Conservation (phyloP, 2,797 vertebrate genomes). For the Eulemur rubriventer region DNA sequence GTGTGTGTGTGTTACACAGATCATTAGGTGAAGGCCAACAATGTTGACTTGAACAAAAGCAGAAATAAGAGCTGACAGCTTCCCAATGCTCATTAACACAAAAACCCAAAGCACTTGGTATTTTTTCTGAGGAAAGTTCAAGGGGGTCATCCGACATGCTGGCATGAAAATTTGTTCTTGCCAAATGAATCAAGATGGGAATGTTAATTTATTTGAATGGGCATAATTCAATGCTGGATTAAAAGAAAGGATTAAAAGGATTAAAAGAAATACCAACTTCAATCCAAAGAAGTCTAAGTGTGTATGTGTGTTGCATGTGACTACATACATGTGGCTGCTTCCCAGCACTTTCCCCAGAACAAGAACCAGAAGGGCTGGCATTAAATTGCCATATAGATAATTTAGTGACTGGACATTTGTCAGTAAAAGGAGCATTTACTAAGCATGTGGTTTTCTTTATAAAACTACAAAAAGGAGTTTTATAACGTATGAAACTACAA, state of each 20-base stretch:
- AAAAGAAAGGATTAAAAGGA: background rate
- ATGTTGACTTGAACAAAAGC: constrained; percentile 37
- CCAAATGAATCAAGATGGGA: background rate
- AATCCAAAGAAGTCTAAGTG: background rate
- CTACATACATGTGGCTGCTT: background rate
- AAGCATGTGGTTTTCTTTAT: background rate
- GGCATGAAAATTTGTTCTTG: constrained; percentile 27
- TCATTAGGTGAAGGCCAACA: constrained; percentile 45
- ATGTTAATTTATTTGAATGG: constrained; percentile 34
- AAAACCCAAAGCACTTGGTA: constrained; percentile 1
- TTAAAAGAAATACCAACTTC: background rate
- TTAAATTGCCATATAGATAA: background rate
- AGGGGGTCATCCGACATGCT: background rate
- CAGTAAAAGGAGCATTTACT: background rate
- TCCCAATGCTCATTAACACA: constrained; percentile 36
- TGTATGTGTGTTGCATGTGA: background rate
- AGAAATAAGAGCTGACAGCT: constrained; percentile 30
- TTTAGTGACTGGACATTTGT: background rate
- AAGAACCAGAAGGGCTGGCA: background rate
- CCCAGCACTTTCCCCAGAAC: background rate
- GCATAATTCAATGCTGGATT: background rate
- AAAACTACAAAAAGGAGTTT: background rate
- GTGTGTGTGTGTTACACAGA: background rate
- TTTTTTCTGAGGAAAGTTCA: constrained; percentile 17
- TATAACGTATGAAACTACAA: background rate